Evolutionary conservation across 1,140 invertebrate genomes (phyloP).

Genomic region (Gonioctena quinquepunctata): DNA sequence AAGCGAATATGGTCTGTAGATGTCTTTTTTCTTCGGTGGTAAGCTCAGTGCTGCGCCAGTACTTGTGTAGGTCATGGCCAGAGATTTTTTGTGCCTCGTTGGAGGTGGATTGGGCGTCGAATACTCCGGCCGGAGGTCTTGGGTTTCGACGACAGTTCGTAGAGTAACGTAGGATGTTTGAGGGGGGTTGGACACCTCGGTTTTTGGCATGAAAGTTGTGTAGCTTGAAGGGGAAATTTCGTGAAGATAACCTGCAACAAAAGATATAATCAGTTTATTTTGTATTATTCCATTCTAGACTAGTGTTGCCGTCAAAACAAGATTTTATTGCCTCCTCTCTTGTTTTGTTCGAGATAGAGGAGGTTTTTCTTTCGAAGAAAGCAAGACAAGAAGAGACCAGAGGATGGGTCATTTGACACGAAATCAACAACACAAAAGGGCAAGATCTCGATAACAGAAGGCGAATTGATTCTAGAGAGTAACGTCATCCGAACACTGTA

Average conservation of each 20-base stretch:
- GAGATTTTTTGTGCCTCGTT: conserved; percentile 66
- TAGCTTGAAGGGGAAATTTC: conserved; percentile 52
- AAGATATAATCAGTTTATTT: too few species aligned
- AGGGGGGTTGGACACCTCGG: conserved; percentile 42
- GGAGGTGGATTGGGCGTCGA: conserved; percentile 56
- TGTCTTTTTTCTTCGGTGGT: conserved; percentile 86
- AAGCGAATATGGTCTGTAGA: conserved; percentile 82
- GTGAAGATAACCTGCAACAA: conserved; percentile 59
- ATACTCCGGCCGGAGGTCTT: conserved; percentile 53
- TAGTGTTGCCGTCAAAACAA: too few species aligned
- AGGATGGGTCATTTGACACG: too few species aligned
- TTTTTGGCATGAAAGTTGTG: conserved; percentile 51
- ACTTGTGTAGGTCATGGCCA: conserved; percentile 81
- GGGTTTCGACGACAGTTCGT: conserved; percentile 62
- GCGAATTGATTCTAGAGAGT: too few species aligned
- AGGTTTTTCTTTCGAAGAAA: too few species aligned
- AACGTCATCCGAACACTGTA: too few species aligned
- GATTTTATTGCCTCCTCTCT: too few species aligned
- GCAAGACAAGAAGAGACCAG: too few species aligned
- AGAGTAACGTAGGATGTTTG: conserved; percentile 68
- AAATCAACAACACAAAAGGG: too few species aligned
- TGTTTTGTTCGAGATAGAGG: too few species aligned
- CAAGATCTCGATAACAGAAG: too few species aligned
- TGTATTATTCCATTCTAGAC: too few species aligned
- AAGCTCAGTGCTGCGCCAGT: conserved; percentile 78